phyloP scores from a whole-genome alignment of 2,113 vertebrate genomes.

The Odocoileus hemionus region DNA sequence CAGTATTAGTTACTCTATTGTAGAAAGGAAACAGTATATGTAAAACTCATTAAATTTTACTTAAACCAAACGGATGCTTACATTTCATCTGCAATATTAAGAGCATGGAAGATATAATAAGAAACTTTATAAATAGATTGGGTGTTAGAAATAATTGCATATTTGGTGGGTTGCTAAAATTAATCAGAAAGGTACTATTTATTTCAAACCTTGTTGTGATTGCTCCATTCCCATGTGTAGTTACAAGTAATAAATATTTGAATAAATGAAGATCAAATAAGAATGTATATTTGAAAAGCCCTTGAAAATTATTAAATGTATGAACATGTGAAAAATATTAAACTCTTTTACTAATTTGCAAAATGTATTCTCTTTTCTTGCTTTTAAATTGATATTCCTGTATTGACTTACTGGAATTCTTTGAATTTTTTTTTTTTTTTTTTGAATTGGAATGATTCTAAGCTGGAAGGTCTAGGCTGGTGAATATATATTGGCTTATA shows the following conservation, averaged over 20 bases:
- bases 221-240: background rate
- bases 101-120: background rate
- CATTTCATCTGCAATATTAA: background rate
- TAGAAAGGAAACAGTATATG: background rate
- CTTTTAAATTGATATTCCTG: conserved; percentile 10
- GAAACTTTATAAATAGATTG: background rate
- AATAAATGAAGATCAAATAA: background rate
- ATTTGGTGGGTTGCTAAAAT: background rate
- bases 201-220: background rate
- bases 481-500: background rate
- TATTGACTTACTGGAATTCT: background rate
- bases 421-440: background rate
- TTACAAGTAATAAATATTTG: background rate
- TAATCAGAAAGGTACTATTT: background rate
- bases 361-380: background rate
- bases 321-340: background rate
- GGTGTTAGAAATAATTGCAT: background rate
- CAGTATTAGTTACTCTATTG: background rate
- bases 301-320: background rate
- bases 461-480: background rate
- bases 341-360: background rate
- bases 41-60: background rate
- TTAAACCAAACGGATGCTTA: background rate
- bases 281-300: background rate
- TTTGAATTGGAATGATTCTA: background rate